phyloP scores from a whole-genome alignment of 2,113 vertebrate species.

The Ploceus nigricollis region DNA sequence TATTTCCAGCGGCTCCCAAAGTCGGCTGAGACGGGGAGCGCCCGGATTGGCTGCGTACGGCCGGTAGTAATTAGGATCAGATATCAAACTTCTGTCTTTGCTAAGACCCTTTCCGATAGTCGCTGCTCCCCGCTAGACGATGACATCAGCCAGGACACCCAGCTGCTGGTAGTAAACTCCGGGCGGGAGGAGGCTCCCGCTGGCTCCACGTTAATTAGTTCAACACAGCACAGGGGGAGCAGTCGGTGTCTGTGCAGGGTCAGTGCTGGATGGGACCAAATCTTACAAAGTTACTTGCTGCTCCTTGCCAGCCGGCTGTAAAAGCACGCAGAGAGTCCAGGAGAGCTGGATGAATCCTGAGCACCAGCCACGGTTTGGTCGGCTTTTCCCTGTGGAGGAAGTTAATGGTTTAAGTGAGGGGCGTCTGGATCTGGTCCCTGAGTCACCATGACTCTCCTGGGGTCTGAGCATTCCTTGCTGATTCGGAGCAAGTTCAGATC shows the following conservation, averaged over 20 bases:
- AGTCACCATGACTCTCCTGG: conserved; percentile 95
- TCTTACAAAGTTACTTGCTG: conserved; percentile 59
- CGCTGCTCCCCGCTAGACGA: conserved; percentile 66
- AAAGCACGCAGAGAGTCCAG: conserved; percentile 40
- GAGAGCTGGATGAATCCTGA: conserved; percentile 68
- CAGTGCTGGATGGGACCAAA: conserved; percentile 85
- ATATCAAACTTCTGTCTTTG: conserved; percentile 77
- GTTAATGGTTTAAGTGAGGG: conserved; percentile 73
- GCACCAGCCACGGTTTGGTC: conserved; percentile 26
- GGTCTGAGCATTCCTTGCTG: conserved; percentile 95
- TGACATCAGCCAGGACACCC: conserved; percentile 80
- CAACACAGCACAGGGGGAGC: conserved; percentile 77
- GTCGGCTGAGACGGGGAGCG: conserved; percentile 13
- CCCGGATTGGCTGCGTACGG: conserved; percentile 74
- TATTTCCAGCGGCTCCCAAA: conserved; percentile 36
- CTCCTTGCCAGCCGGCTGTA: conserved; percentile 34
- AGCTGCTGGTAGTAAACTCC: conserved; percentile 66
- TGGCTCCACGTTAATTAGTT: conserved; percentile 73
- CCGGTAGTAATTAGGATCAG: conserved; percentile 80
- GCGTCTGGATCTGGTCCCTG: conserved; percentile 75
- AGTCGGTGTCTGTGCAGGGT: conserved; percentile 76
- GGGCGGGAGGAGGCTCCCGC: conserved; percentile 77
- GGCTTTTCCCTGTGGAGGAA: conserved; percentile 67
- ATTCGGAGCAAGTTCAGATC: conserved; percentile 99
- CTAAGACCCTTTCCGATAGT: conserved; percentile 73